Conservation (phyloP, 1,140 invertebrate species). For the Megalonaias nervosa region DNA sequence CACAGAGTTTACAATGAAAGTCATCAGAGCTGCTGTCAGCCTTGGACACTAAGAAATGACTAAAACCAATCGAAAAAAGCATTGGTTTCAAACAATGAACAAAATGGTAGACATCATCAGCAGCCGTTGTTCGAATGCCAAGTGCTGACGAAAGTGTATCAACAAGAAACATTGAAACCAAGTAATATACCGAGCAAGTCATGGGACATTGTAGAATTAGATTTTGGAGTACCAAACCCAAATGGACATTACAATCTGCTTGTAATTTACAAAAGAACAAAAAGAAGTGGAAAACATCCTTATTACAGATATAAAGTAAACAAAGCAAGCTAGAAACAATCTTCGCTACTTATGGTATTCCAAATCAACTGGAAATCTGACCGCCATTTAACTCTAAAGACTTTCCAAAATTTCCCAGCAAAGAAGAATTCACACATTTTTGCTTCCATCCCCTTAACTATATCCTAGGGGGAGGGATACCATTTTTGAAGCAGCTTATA, state of each 20-base stretch:
- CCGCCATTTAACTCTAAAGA: constrained; percentile 14
- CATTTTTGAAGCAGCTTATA: constrained; percentile 18
- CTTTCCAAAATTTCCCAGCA: constrained; percentile 4
- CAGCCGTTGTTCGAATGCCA: constrained; percentile 39
- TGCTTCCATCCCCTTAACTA: constrained; percentile 5
- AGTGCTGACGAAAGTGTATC: constrained; percentile 21
- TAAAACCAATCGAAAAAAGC: constrained; percentile 42
- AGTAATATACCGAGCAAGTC: constrained; percentile 30
- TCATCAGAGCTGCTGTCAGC: constrained; percentile 35
- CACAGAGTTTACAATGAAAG: constrained; percentile 27
- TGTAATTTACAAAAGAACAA: constrained; percentile 49
- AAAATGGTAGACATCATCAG: constrained; percentile 29
- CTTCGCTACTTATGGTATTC: constrained; percentile 17
- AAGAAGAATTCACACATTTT: constrained; percentile 23
- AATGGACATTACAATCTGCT: constrained; percentile 41
- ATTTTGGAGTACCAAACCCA: constrained; percentile 49
- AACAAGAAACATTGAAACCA: constrained; percentile 19
- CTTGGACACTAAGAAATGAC: constrained; percentile 39
- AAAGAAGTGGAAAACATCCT: constrained; percentile 34
- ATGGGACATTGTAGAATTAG: constrained; percentile 42
- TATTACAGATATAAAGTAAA: constrained; percentile 19
- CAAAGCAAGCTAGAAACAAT: constrained; percentile 3
- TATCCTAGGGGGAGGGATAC: constrained; percentile 5
- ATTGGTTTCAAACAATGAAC: constrained; percentile 43
- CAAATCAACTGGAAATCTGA: background rate